A percentile compares a stretch with the other conserved stretches of the same genome.
Evolutionary conservation across 2,113 vertebrate genomes (phyloP).

Genomic region (Salminus brasiliensis): DNA sequence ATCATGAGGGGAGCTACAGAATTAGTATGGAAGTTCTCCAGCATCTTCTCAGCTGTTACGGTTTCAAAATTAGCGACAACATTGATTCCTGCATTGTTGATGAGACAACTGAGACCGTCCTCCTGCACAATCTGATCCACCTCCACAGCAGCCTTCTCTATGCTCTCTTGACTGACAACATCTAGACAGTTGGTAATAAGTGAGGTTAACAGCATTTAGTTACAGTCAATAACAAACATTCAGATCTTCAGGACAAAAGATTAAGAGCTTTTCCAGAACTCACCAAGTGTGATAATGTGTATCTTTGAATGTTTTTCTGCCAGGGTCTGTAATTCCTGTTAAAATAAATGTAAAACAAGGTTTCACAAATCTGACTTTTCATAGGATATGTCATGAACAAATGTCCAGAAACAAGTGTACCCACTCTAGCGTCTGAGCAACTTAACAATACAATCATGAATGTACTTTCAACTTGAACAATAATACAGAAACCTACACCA

Average conservation of each 20-base stretch:
- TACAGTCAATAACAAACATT: background rate
- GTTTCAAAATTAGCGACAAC: slow-evolving; percentile 69
- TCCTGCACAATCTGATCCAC: slow-evolving; percentile 73
- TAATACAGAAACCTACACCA: too few relatives aligned
- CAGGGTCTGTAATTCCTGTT: slow-evolving; percentile 66
- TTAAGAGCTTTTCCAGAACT: background rate
- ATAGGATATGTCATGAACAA: too few relatives aligned
- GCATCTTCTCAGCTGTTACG: slow-evolving; percentile 78
- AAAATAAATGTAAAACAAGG: slow-evolving; percentile 6
- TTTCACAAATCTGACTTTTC: background rate
- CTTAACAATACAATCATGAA: too few relatives aligned
- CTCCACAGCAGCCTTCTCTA: slow-evolving; percentile 72
- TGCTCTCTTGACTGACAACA: slow-evolving; percentile 71
- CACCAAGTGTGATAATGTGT: slow-evolving; percentile 67
- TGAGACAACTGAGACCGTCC: slow-evolving; percentile 80
- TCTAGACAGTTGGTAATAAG: slow-evolving; percentile 51
- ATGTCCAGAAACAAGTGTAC: too few relatives aligned
- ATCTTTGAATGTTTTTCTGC: slow-evolving; percentile 61
- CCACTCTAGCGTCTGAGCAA: too few relatives aligned
- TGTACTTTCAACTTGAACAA: too few relatives aligned
- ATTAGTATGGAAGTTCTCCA: slow-evolving; percentile 78
- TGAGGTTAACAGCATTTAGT: background rate
- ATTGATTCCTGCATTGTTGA: slow-evolving; percentile 82
- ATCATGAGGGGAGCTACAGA: slow-evolving; percentile 78
- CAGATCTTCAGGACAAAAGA: background rate